Evolutionary conservation across 1,140 invertebrate species (phyloP).

Genomic region (Tachypleus tridentatus): DNA sequence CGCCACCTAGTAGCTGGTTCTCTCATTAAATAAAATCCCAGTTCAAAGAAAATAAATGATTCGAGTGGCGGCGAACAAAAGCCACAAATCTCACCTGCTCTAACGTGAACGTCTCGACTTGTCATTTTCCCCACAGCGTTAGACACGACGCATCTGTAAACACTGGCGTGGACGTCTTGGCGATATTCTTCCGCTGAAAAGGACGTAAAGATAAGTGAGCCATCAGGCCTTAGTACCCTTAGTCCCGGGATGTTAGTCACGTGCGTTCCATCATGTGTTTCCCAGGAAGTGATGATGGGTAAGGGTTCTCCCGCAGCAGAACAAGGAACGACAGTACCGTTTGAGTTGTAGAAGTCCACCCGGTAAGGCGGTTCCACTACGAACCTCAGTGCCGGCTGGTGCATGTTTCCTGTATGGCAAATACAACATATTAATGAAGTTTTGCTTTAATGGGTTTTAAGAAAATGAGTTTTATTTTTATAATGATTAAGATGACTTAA

Average conservation of each 20-base stretch:
- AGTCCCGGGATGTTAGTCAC: conserved; percentile 8
- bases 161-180: conserved; percentile 43
- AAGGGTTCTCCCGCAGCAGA: conserved; percentile 76
- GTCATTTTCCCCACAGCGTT: conserved; percentile 62
- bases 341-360: conserved; percentile 87
- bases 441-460: too few species aligned
- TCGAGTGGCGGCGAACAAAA: too few species aligned
- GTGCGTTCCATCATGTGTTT: conserved; percentile 35
- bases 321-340: conserved; percentile 81
- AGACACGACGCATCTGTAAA: conserved; percentile 51
- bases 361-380: conserved; percentile 78
- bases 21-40: too few species aligned
- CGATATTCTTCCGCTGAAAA: conserved; percentile 84
- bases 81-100: conserved; percentile 50
- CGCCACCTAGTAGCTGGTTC: too few species aligned
- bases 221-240: conserved; percentile 9
- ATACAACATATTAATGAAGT: too few species aligned
- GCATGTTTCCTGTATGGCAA: too few species aligned
- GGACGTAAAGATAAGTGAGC: conserved; percentile 59
- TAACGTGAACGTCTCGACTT: conserved; percentile 63
- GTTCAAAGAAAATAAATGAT: too few species aligned
- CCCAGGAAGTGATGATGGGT: conserved; percentile 70
- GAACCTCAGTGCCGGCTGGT: conserved; percentile 52
- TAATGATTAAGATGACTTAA: too few species aligned
- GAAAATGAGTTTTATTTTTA: too few species aligned